These are phyloP conservation scores for Cancer borealis DNA, from an alignment of 2,888 invertebrate genomes.

Conservation along the genomic window DNA sequence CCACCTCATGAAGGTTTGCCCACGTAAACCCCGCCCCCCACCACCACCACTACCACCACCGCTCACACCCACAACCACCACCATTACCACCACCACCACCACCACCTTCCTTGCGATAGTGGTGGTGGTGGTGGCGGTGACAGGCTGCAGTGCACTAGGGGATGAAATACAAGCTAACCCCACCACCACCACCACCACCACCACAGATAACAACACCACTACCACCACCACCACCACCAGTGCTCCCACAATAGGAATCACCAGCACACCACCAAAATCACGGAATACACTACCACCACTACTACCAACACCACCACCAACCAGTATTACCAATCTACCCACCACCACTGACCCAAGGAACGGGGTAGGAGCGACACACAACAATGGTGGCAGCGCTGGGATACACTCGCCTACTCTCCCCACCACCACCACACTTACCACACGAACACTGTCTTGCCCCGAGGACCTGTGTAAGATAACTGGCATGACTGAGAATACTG, in stretches of 20 bases:
- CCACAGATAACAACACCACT: not conserved
- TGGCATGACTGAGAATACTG: conserved; percentile 5
- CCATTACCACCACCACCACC: conserved; percentile 18
- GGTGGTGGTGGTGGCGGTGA: conserved; percentile 47
- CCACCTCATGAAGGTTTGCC: conserved; percentile 24
- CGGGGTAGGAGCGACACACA: not conserved
- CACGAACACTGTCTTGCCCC: not conserved
- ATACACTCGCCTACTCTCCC: not conserved
- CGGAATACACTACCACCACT: not conserved
- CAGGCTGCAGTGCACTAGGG: not conserved
- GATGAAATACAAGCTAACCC: not conserved
- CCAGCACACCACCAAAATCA: not conserved
- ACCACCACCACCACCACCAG: conserved; percentile 28
- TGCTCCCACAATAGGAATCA: not conserved
- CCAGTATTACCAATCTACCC: not conserved
- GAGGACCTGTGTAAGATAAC: conserved; percentile 48
- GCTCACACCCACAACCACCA: not conserved
- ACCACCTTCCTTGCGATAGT: not conserved
- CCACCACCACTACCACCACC: conserved; percentile 45
- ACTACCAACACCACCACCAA: not conserved
- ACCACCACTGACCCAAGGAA: not conserved
- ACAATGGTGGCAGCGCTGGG: conserved; percentile 5
- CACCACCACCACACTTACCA: not conserved
- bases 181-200: conserved; percentile 38
- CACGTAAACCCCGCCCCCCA: not conserved